Conservation (phyloP, 1,140 invertebrate species). For the Tigriopus japonicus region DNA sequence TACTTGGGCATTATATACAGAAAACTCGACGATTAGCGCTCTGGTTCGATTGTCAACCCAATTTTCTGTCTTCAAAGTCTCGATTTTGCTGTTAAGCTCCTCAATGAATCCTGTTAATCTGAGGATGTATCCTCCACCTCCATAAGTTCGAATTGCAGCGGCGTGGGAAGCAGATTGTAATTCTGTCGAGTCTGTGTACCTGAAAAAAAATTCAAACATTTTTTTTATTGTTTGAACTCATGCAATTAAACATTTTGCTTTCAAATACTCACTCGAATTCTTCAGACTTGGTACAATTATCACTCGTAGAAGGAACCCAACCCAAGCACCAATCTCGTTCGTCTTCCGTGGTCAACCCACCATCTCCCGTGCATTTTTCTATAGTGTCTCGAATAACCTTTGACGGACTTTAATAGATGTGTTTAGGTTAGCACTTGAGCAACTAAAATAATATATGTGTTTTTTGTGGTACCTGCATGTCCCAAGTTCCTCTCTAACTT, state of each 20-base stretch:
- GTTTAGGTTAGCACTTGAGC: neutral
- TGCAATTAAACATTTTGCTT: too few species aligned
- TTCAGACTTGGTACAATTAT: neutral
- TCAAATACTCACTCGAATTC: neutral
- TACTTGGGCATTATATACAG: conserved; percentile 35
- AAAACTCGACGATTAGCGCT: conserved; percentile 37
- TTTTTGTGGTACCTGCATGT: conserved; percentile 20
- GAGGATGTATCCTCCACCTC: conserved; percentile 36
- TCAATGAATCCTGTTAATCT: conserved; percentile 26
- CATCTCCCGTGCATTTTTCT: neutral
- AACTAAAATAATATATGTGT: neutral
- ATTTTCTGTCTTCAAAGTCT: conserved; percentile 23
- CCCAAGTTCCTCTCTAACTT: conserved; percentile 25
- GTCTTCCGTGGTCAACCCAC: neutral
- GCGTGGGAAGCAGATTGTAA: neutral
- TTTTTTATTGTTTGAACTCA: too few species aligned
- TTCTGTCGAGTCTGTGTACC: neutral
- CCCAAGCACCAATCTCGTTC: neutral
- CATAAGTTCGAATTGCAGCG: conserved; percentile 23
- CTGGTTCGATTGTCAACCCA: conserved; percentile 37
- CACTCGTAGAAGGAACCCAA: neutral
- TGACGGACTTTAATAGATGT: neutral
- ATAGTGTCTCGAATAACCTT: neutral
- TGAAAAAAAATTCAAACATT: too few species aligned
- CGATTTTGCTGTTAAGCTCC: conserved; percentile 23